These are phyloP conservation scores for Drosophila parvula DNA, from an alignment of 1,140 invertebrate genomes.

Conservation along the genomic window DNA sequence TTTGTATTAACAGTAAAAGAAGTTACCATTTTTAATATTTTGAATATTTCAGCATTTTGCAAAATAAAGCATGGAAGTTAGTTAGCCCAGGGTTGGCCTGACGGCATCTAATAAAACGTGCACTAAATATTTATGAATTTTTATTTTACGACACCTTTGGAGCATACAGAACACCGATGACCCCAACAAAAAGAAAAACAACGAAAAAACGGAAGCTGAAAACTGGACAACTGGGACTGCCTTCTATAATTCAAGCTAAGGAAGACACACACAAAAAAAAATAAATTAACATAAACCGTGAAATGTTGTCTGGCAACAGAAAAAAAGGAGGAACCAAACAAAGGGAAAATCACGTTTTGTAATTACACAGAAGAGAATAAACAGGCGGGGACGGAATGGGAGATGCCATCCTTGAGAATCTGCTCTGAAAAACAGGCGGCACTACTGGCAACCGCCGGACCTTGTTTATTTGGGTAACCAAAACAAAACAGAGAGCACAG, in stretches of 20 bases:
- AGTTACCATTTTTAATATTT: not conserved
- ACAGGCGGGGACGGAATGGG: slow-evolving; percentile 8
- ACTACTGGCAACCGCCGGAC: slow-evolving; percentile 18
- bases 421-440: slow-evolving; percentile 18
- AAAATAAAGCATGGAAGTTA: slow-evolving; percentile 4
- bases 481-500: slow-evolving; percentile 29
- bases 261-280: slow-evolving; percentile 35
- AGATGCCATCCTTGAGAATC: slow-evolving; percentile 31
- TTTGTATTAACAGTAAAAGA: not conserved
- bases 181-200: slow-evolving; percentile 26
- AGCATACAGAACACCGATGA: slow-evolving; percentile 28
- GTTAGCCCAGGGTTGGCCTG: slow-evolving; percentile 41
- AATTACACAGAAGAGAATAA: slow-evolving; percentile 68
- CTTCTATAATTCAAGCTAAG: slow-evolving; percentile 61
- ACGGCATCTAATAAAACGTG: slow-evolving; percentile 73
- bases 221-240: slow-evolving; percentile 42
- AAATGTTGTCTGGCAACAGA: slow-evolving; percentile 45
- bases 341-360: slow-evolving; percentile 72
- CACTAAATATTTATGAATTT: slow-evolving; percentile 79
- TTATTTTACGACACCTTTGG: slow-evolving; percentile 76
- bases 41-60: not conserved
- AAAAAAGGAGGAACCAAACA: slow-evolving; percentile 26
- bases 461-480: slow-evolving; percentile 46
- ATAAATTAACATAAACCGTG: slow-evolving; percentile 73
- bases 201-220: slow-evolving; percentile 14